A percentile compares a stretch with the other conserved stretches of the same genome.
These are phyloP conservation scores for Pteronotus mesoamericanus DNA, from an alignment of 2,797 vertebrate species.

Conservation along the genomic window DNA sequence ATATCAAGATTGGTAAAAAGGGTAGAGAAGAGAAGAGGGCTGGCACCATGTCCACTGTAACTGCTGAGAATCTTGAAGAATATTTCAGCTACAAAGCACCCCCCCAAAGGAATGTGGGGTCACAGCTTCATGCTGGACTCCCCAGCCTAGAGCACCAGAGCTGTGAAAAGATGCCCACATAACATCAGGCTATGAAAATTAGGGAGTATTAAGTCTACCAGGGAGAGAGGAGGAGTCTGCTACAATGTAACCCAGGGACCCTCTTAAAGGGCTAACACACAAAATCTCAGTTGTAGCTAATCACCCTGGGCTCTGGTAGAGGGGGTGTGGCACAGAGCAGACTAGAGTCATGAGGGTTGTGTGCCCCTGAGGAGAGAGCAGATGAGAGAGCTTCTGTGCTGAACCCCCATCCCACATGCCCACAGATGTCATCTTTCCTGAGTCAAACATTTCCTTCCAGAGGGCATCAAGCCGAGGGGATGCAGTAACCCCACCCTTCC, in stretches of 20 bases:
- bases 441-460: neutral
- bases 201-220: neutral
- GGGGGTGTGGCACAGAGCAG: neutral
- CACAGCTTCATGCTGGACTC: neutral
- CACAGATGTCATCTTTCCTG: neutral
- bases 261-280: neutral
- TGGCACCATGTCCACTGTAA: neutral
- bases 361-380: neutral
- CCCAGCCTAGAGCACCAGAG: neutral
- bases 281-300: neutral
- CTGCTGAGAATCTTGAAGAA: neutral
- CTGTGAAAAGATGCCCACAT: neutral
- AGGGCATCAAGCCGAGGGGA: neutral
- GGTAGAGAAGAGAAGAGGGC: neutral
- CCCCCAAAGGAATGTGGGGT: neutral
- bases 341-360: neutral
- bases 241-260: neutral
- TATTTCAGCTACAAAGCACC: neutral
- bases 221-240: neutral
- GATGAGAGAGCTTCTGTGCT: neutral
- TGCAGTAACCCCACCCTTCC: neutral
- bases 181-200: neutral
- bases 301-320: neutral
- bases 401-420: neutral
- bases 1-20: neutral